A percentile compares a stretch with the other conserved stretches of the same genome.
phyloP scores from a whole-genome alignment of 2,888 invertebrate genomes.

The Harpagoxenus sublaevis region DNA sequence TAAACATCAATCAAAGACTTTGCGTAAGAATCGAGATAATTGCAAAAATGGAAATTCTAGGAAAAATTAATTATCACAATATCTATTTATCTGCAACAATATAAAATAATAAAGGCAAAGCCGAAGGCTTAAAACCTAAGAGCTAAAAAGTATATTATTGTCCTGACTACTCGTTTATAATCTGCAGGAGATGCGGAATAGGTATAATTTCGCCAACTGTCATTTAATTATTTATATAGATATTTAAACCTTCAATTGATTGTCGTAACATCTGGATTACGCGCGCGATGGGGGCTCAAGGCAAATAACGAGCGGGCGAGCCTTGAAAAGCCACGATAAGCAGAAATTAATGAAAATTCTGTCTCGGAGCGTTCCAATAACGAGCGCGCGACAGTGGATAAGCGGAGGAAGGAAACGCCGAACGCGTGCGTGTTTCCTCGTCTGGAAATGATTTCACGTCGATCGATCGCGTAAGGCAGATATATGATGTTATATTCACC shows the following conservation, averaged over 20 bases:
- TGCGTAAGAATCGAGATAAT: background rate
- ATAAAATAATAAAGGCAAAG: background rate
- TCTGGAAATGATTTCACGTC: conserved; percentile 37
- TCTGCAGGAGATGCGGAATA: background rate
- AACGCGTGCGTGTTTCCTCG: conserved; percentile 19
- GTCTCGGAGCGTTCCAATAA: conserved; percentile 21
- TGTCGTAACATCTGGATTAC: background rate
- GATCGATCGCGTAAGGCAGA: conserved; percentile 11
- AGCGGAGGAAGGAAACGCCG: conserved; percentile 30
- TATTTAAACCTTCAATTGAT: background rate
- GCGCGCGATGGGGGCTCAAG: background rate
- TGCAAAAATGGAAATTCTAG: background rate
- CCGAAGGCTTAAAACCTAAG: background rate
- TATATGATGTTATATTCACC: conserved; percentile 48
- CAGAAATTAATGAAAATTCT: conserved; percentile 37
- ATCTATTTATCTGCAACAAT: background rate
- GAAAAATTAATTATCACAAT: background rate
- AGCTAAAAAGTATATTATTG: background rate
- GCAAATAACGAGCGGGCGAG: background rate
- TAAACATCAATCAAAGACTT: background rate
- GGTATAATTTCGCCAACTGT: background rate
- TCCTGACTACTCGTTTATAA: background rate
- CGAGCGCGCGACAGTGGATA: conserved; percentile 5
- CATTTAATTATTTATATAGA: background rate
- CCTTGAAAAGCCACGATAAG: conserved; percentile 8